A percentile compares a stretch with the other conserved stretches of the same genome.
Conservation (phyloP, 2,797 vertebrate species). For the Mallotus villosus region DNA sequence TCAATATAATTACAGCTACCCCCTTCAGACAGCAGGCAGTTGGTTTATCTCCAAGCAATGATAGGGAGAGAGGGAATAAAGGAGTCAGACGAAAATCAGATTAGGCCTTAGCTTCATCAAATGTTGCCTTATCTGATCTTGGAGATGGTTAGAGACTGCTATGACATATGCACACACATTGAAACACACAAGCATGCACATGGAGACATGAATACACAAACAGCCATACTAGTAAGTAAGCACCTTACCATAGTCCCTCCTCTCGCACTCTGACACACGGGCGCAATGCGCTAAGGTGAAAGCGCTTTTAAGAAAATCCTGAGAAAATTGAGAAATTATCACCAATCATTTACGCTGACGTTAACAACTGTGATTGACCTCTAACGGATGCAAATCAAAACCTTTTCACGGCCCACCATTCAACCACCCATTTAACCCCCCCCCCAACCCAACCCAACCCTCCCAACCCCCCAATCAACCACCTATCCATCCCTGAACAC, state of each 20-base stretch:
- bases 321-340: conserved; percentile 36
- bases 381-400: conserved; percentile 71
- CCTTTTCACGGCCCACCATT: conserved; percentile 57
- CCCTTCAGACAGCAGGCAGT: conserved; percentile 53
- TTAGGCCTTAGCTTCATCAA: conserved; percentile 71
- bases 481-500: conserved; percentile 71
- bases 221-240: background rate
- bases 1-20: conserved; percentile 75
- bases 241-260: background rate
- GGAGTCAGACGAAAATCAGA: conserved; percentile 60
- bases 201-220: conserved; percentile 14
- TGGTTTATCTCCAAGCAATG: conserved; percentile 50
- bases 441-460: background rate
- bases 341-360: conserved; percentile 62
- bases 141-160: conserved; percentile 65
- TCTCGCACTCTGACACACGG: conserved; percentile 2
- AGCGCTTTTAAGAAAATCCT: conserved; percentile 15
- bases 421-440: conserved; percentile 63
- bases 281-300: background rate
- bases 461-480: conserved; percentile 35
- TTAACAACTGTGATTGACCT: conserved; percentile 73
- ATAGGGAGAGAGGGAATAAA: conserved; percentile 38
- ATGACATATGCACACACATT: conserved; percentile 51
- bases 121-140: conserved; percentile 63
- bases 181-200: background rate